A percentile compares a stretch with the other conserved stretches of the same genome.
These are phyloP conservation scores for Cataglyphis livida DNA, from an alignment of 2,888 invertebrate species.

Conservation along the genomic window DNA sequence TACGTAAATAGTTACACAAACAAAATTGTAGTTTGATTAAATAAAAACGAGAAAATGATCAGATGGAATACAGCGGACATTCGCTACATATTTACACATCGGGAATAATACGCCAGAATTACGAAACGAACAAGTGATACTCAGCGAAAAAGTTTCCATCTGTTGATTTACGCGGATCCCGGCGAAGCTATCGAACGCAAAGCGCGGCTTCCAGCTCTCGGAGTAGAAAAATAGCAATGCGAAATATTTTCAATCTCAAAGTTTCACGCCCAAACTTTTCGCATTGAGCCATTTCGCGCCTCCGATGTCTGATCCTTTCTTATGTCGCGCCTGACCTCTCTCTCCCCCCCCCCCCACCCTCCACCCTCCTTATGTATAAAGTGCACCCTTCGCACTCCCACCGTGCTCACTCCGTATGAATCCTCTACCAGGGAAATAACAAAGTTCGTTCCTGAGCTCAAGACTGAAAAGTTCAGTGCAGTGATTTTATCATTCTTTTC, in stretches of 20 bases:
- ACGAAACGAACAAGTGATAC: constrained; percentile 1
- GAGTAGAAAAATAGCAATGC: constrained; percentile 50
- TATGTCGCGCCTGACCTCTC: neutral
- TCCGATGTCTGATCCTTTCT: constrained; percentile 15
- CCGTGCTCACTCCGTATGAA: constrained; percentile 67
- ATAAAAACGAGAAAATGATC: neutral
- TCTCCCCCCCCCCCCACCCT: constrained; percentile 17
- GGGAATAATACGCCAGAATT: constrained; percentile 10
- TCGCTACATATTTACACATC: neutral
- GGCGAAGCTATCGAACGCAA: constrained; percentile 17
- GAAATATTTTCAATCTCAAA: constrained; percentile 75
- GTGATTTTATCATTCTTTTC: constrained; percentile 67
- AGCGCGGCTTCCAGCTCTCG: constrained; percentile 14
- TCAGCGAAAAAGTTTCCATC: constrained; percentile 65
- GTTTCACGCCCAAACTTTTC: constrained; percentile 69
- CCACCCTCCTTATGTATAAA: constrained; percentile 25
- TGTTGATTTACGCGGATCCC: constrained; percentile 66
- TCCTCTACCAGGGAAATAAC: constrained; percentile 68
- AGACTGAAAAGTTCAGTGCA: constrained; percentile 54
- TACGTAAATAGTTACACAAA: neutral
- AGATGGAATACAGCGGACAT: neutral
- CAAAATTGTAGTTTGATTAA: neutral
- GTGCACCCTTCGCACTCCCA: constrained; percentile 22
- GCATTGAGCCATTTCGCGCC: constrained; percentile 56
- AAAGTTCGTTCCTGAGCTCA: constrained; percentile 66